Conservation (phyloP, 1,140 invertebrate genomes). For the Trichoplusia ni region DNA sequence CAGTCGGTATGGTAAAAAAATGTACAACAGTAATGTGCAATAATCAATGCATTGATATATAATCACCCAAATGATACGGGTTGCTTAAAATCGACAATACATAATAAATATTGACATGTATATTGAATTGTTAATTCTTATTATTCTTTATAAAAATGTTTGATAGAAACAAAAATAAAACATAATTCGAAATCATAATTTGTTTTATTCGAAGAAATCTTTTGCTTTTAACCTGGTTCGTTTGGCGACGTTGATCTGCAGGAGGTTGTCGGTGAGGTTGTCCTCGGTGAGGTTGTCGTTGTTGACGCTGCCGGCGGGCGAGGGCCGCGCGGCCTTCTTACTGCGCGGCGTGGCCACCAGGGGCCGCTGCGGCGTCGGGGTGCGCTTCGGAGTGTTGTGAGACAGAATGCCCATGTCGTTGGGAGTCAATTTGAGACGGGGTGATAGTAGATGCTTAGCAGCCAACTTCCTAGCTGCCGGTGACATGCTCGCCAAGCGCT, state of each 20-base stretch:
- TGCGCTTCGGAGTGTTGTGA: slow-evolving; percentile 70
- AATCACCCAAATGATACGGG: no score
- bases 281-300: slow-evolving; percentile 43
- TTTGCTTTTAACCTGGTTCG: slow-evolving; percentile 83
- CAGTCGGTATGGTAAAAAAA: no score
- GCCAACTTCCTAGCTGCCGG: slow-evolving; percentile 95
- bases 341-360: slow-evolving; percentile 59
- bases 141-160: neutral
- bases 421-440: slow-evolving; percentile 72
- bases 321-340: slow-evolving; percentile 38
- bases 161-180: neutral
- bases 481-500: slow-evolving; percentile 94
- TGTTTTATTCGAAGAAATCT: slow-evolving; percentile 82
- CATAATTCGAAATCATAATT: neutral
- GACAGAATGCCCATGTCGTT: slow-evolving; percentile 68
- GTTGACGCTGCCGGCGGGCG: slow-evolving; percentile 45
- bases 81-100: no score
- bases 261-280: slow-evolving; percentile 88
- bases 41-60: no score
- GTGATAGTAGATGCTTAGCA: slow-evolving; percentile 77
- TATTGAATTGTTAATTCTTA: no score
- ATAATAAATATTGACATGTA: no score
- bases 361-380: slow-evolving; percentile 64
- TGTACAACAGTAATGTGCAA: no score
- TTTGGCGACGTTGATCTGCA: slow-evolving; percentile 87